phyloP scores from a whole-genome alignment of 2,888 invertebrate species.

The Drosophila paranaensis region DNA sequence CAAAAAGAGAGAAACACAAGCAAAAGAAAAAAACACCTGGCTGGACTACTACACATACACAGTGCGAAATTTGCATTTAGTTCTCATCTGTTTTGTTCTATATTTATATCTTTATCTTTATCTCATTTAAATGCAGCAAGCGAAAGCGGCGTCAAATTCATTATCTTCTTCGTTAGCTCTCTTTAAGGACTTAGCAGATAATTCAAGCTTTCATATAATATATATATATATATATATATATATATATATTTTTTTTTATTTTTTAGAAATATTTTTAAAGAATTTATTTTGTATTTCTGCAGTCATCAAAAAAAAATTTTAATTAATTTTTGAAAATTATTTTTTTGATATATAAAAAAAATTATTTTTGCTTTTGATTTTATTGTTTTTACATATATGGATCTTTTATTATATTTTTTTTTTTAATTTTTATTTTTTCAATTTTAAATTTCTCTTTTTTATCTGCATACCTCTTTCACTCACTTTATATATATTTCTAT shows the following conservation, averaged over 20 bases:
- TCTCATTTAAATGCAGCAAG: slow-evolving; percentile 13
- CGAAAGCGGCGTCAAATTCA: not conserved
- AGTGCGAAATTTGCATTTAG: slow-evolving; percentile 3
- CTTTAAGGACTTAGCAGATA: not conserved
- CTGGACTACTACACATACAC: not conserved
- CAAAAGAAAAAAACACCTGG: not conserved
- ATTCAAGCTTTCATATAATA: not conserved
- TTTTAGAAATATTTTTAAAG: not conserved
- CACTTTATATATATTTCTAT: not conserved
- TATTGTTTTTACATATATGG: not conserved
- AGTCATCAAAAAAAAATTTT: not conserved
- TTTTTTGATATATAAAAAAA: not conserved
- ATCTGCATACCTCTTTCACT: not conserved
- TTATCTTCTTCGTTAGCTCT: not conserved
- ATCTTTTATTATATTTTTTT: not conserved
- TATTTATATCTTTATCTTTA: not conserved
- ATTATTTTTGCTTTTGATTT: not conserved
- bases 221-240: not conserved
- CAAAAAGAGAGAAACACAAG: not conserved
- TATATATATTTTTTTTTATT: not conserved
- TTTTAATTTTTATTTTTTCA: not conserved
- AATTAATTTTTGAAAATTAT: not conserved
- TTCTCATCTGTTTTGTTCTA: not conserved
- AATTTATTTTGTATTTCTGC: not conserved
- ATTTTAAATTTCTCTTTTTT: not conserved